A percentile compares a stretch with the other conserved stretches of the same genome.
phyloP scores from a whole-genome alignment of 1,140 invertebrate species.

The Artemia franciscana region DNA sequence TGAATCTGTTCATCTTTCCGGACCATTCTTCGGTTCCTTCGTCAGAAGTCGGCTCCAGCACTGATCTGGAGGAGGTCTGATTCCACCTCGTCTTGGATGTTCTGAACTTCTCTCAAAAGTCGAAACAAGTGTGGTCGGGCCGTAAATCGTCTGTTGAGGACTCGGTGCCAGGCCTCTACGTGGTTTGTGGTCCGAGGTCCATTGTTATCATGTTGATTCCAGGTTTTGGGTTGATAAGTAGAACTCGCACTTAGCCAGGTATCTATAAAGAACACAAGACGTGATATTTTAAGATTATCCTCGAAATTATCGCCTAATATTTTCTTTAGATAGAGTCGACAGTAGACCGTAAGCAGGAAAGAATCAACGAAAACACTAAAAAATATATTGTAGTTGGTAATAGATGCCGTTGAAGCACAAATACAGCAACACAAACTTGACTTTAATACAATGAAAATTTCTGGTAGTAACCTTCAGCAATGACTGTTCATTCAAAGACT shows the following conservation, averaged over 20 bases:
- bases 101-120: too few relatives aligned
- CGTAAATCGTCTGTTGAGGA: not conserved
- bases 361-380: not conserved
- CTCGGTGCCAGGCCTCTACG: not conserved
- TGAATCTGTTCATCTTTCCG: too few relatives aligned
- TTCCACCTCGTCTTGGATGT: too few relatives aligned
- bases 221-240: not conserved
- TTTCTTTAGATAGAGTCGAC: not conserved
- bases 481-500: too few relatives aligned
- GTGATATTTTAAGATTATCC: not conserved
- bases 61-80: too few relatives aligned
- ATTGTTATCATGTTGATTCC: not conserved
- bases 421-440: not conserved
- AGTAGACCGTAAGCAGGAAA: not conserved
- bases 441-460: not conserved
- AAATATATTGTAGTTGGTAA: not conserved
- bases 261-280: not conserved
- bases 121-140: too few relatives aligned
- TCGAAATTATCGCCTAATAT: not conserved
- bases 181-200: not conserved
- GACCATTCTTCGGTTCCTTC: too few relatives aligned
- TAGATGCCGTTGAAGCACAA: not conserved
- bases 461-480: too few relatives aligned
- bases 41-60: too few relatives aligned
- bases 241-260: not conserved